These are phyloP conservation scores for Caradrina kadenii DNA, from an alignment of 2,888 invertebrate genomes.

Conservation along the genomic window DNA sequence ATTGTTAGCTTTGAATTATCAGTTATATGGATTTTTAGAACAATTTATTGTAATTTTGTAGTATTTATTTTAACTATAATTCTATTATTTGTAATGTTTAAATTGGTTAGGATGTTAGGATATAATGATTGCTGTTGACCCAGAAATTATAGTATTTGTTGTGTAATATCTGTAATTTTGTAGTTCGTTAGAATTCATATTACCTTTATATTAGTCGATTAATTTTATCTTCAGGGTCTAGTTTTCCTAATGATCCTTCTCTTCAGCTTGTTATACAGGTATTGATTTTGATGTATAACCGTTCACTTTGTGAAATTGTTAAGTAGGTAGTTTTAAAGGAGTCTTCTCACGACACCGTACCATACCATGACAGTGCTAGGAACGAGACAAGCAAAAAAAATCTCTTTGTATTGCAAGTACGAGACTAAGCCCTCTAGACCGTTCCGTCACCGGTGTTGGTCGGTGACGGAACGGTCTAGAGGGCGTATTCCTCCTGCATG, in stretches of 20 bases:
- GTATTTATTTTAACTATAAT: slow-evolving; percentile 26
- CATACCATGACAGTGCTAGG: no score
- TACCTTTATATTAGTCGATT: slow-evolving; percentile 4
- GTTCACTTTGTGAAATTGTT: no score
- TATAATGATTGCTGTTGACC: slow-evolving; percentile 33
- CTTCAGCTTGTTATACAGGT: slow-evolving; percentile 21
- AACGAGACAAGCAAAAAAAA: no score
- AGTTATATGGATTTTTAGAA: slow-evolving; percentile 54
- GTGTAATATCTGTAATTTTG: slow-evolving; percentile 37
- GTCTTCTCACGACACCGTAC: no score
- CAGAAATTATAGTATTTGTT: slow-evolving; percentile 33
- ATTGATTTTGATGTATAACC: slow-evolving; percentile 3
- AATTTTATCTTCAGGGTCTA: slow-evolving; percentile 10
- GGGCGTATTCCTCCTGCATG: no score
- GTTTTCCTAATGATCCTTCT: slow-evolving; percentile 14
- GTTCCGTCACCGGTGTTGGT: no score
- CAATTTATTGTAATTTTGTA: slow-evolving; percentile 45
- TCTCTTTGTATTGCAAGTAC: no score
- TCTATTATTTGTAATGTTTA: slow-evolving; percentile 39
- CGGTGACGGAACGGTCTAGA: no score
- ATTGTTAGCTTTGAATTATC: slow-evolving; percentile 52
- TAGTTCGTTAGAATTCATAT: slow-evolving; percentile 11
- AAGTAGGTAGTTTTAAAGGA: no score
- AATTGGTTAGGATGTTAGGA: slow-evolving; percentile 32
- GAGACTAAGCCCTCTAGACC: no score